Base-by-base conservation (phyloP, 1,140 invertebrate species). In the Linepithema humile region DNA sequence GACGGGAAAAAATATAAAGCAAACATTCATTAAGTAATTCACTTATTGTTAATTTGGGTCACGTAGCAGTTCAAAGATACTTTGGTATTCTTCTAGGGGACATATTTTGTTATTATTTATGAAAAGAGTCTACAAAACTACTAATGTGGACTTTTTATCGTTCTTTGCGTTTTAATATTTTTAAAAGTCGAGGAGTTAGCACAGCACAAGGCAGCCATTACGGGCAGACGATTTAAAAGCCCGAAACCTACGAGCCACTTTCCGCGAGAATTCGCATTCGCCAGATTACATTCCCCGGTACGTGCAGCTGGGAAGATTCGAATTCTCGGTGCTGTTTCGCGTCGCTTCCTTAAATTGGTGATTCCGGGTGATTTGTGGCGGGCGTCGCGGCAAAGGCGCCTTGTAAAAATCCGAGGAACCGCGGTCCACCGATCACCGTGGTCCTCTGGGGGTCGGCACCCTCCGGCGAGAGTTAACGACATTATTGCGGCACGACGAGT, bases 261-360 rank as follows among this genome's bases (percentile, higher is more conserved):
- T 55, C 48, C 23, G 29, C 5, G 80, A 82, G 57, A 64, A 75
- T 83, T 83, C 59, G 72, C 72, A 83, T 83, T 83, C 82, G 70
- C 72, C 23, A 45, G 73, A 83, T 83, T 83, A 75, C 72, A 75
- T 64, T 75, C 59, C 59, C 29, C 43, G 35, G 23, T 62, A 53
- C 70, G 35, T 64, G 59, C 45, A 60, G 72, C 55, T 53, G 59
- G 32, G 50, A 55, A 82, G 55, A 83, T 77, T 80, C 75, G 75
- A 43, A 80, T 80, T 55, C 35, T 32, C 26, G 45, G 15, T 55
- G 82, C 73, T 83, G 70, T 83, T 83, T 83, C 82, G 59, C 82
- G 59, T 77, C 82, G 82, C 72, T 83, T 83, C 60, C 55, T 75
- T 83, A 83, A 77, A 83, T 77, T 64, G 82, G 23, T 59, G 82